Evolutionary conservation across 2,888 invertebrate species (phyloP).

Genomic region (Marasmarcha lunaedactyla): DNA sequence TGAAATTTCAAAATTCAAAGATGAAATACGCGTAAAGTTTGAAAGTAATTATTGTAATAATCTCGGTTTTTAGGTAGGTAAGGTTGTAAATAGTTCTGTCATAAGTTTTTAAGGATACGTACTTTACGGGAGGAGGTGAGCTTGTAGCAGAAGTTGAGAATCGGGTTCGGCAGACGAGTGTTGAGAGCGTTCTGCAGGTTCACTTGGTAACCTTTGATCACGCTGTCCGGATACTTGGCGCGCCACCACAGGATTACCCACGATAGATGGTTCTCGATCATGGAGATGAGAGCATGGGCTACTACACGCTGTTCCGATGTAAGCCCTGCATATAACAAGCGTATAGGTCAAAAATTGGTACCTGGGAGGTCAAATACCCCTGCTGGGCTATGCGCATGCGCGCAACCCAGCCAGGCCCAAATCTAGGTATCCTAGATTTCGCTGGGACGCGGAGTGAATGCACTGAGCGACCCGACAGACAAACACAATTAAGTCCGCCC

Average conservation of each 20-base stretch:
- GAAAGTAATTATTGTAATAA: no score
- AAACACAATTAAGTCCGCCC: neutral
- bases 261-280: constrained; percentile 94
- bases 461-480: neutral
- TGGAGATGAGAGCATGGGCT: constrained; percentile 91
- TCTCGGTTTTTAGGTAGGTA: no score
- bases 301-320: constrained; percentile 88
- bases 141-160: constrained; percentile 92
- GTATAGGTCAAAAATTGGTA: constrained; percentile 19
- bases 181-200: constrained; percentile 91
- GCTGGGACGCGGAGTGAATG: neutral
- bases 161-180: constrained; percentile 86
- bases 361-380: neutral
- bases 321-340: constrained; percentile 60
- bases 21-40: no score
- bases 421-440: constrained; percentile 3
- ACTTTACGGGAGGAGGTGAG: constrained; percentile 89
- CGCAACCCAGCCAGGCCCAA: constrained; percentile 17
- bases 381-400: constrained; percentile 42
- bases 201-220: constrained; percentile 91
- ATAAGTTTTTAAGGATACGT: no score
- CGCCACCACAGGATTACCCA: constrained; percentile 95
- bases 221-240: constrained; percentile 89
- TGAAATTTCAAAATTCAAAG: no score
- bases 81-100: no score